phyloP scores from a whole-genome alignment of 2,888 invertebrate species.

The Drosophila phalerata region DNA sequence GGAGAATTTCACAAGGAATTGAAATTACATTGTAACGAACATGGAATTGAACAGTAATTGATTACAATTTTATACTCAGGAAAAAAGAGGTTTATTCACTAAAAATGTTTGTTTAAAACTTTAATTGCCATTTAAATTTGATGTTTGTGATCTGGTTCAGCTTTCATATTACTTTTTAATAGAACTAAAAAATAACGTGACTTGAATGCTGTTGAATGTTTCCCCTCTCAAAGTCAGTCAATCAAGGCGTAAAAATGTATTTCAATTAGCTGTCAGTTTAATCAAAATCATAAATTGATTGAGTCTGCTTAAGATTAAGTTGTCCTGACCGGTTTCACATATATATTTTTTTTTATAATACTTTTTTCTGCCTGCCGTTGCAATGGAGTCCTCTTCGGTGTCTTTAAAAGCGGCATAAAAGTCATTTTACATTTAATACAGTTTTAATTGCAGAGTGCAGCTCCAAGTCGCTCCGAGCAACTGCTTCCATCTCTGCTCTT shows the following conservation, averaged over 20 bases:
- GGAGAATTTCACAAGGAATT: neutral
- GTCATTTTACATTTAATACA: slow-evolving; percentile 76
- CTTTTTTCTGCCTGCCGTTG: neutral
- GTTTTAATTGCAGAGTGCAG: slow-evolving; percentile 70
- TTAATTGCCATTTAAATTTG: slow-evolving; percentile 1
- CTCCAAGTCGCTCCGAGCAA: slow-evolving; percentile 9
- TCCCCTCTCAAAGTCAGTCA: slow-evolving; percentile 26
- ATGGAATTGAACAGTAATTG: neutral
- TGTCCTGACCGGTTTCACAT: slow-evolving; percentile 62
- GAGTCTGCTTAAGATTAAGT: slow-evolving; percentile 62
- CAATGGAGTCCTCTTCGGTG: slow-evolving; percentile 6
- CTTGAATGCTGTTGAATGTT: slow-evolving; percentile 21
- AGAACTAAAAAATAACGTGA: slow-evolving; percentile 51
- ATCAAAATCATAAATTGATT: slow-evolving; percentile 70
- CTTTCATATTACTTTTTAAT: slow-evolving; percentile 6
- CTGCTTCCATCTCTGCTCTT: slow-evolving; percentile 12
- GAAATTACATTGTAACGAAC: neutral
- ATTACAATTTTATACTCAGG: neutral
- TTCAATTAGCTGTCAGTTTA: slow-evolving; percentile 74
- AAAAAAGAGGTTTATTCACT: neutral
- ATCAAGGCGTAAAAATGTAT: slow-evolving; percentile 58
- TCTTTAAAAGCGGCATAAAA: slow-evolving; percentile 50
- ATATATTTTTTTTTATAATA: neutral
- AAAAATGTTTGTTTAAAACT: neutral
- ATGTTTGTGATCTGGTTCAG: slow-evolving; percentile 6